Conservation (phyloP, 2,113 vertebrate genomes). For the Sinocyclocheilus anophthalmus region DNA sequence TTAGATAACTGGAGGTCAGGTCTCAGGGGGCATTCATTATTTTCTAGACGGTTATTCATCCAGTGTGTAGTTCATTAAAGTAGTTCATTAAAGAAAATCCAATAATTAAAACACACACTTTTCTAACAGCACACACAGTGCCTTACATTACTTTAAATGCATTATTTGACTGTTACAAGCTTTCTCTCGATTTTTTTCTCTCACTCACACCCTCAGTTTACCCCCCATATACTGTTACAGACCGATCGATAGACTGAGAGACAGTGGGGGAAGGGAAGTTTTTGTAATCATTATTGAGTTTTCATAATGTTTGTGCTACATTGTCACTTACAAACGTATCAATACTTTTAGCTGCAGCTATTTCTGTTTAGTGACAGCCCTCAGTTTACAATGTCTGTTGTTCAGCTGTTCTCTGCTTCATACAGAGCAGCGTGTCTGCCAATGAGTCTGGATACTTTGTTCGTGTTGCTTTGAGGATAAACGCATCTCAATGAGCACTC, state of each 20-base stretch:
- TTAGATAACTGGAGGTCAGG: conserved; percentile 2
- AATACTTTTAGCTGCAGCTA: conserved; percentile 10
- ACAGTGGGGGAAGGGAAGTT: conserved; percentile 38
- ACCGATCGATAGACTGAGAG: conserved; percentile 50
- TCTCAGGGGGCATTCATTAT: conserved; percentile 13
- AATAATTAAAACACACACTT: conserved; percentile 27
- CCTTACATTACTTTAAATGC: conserved; percentile 28
- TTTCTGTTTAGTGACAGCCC: conserved; percentile 4
- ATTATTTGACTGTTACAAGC: conserved; percentile 17
- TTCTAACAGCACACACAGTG: not conserved
- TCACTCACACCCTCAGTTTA: conserved; percentile 45
- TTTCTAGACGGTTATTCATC: not conserved
- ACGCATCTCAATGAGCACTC: not conserved
- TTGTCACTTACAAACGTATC: conserved; percentile 31
- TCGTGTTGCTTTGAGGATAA: conserved; percentile 11
- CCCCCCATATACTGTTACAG: conserved; percentile 47
- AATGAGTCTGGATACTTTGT: not conserved
- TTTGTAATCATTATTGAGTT: conserved; percentile 43
- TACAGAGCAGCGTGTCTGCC: not conserved
- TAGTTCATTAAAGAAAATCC: conserved; percentile 28
- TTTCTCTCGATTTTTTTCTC: conserved; percentile 15
- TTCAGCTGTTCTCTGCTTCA: not conserved
- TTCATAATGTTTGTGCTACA: conserved; percentile 41
- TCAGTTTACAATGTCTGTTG: not conserved
- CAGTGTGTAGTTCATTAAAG: conserved; percentile 20